Percentiles rank a stretch among this genome's conserved stretches.
These are phyloP conservation scores for Muscicapa adusta DNA, from an alignment of 2,113 vertebrate genomes.

Conservation along the genomic window DNA sequence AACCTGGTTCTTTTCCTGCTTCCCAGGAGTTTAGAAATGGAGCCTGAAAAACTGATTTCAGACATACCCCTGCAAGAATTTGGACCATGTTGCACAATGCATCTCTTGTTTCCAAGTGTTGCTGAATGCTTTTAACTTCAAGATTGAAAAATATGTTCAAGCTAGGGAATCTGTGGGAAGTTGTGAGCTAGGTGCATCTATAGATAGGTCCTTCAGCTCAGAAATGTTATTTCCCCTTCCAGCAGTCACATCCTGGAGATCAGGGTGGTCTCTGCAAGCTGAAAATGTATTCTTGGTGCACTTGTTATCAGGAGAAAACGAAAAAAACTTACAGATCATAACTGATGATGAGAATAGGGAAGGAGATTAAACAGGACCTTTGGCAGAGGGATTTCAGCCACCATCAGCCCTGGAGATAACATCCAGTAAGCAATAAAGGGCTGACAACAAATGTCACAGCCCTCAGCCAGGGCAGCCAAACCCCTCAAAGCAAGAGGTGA, in stretches of 20 bases:
- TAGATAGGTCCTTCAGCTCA: background rate
- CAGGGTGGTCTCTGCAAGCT: background rate
- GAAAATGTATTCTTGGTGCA: background rate
- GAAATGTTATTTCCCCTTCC: background rate
- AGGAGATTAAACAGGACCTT: background rate
- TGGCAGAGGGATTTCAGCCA: background rate
- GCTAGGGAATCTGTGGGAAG: background rate
- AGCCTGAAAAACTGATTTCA: background rate
- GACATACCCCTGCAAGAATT: background rate
- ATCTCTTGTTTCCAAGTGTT: background rate
- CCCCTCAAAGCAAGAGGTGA: rapidly evolving
- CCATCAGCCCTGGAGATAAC: background rate
- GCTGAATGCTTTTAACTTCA: background rate
- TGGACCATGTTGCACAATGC: background rate
- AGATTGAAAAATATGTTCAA: background rate
- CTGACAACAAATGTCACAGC: background rate
- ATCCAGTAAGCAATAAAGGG: background rate
- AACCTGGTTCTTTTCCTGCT: background rate
- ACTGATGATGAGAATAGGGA: background rate
- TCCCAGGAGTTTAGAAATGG: background rate
- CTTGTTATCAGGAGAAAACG: background rate
- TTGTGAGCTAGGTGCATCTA: background rate
- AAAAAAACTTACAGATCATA: background rate
- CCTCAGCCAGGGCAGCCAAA: background rate
- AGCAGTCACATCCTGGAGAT: background rate